Evolutionary conservation across 2,797 vertebrate genomes (phyloP).

Genomic region (Falco naumanni): DNA sequence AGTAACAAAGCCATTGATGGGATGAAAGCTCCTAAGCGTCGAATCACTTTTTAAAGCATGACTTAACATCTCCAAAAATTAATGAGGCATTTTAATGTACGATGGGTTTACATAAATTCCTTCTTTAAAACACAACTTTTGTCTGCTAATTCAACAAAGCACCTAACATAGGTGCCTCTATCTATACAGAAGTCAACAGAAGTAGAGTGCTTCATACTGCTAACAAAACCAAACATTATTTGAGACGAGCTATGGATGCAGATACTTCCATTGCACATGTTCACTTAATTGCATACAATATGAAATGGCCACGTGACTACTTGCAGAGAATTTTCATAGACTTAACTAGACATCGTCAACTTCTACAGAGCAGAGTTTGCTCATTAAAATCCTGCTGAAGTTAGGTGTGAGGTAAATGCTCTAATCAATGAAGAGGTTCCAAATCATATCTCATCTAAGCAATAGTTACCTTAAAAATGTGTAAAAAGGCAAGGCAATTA

Average conservation of each 20-base stretch:
- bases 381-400: not conserved
- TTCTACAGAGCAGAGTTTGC: not conserved
- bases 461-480: not conserved
- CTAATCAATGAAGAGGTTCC: not conserved
- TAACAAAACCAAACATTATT: not conserved
- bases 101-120: not conserved
- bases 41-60: not conserved
- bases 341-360: not conserved
- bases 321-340: not conserved
- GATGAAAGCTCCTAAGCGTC: not conserved
- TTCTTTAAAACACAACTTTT: not conserved
- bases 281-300: not conserved
- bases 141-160: not conserved
- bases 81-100: not conserved
- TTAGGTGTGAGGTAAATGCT: not conserved
- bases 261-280: not conserved
- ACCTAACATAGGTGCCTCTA: not conserved
- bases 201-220: not conserved
- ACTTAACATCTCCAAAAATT: not conserved
- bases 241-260: not conserved
- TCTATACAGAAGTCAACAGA: not conserved
- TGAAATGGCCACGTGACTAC: accelerated
- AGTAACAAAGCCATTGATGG: not conserved
- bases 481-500: not conserved
- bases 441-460: not conserved